A percentile compares a stretch with the other conserved stretches of the same genome.
Evolutionary conservation across 1,140 invertebrate genomes (phyloP).

Genomic region (Neodiprion lecontei): DNA sequence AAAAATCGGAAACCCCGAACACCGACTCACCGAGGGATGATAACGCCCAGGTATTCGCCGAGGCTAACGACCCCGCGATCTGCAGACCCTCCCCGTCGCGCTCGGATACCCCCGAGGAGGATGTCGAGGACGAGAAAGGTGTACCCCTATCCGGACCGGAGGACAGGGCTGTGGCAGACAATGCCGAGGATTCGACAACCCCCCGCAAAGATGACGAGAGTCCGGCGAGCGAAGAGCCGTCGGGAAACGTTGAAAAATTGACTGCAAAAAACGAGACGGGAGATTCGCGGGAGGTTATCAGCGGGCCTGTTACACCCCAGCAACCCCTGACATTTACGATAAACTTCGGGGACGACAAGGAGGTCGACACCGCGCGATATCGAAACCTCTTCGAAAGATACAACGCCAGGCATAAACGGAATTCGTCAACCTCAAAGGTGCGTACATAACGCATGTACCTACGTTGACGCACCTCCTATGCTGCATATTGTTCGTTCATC

Average conservation of each 20-base stretch:
- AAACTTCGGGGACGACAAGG: slow-evolving; percentile 71
- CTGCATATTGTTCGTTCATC: too few relatives aligned
- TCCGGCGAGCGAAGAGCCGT: background rate
- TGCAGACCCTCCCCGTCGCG: too few relatives aligned
- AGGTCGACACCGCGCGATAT: slow-evolving; percentile 66
- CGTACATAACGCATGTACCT: too few relatives aligned
- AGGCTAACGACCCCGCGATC: background rate
- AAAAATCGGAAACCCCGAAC: background rate
- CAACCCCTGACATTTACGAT: slow-evolving; percentile 69
- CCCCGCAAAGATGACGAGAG: background rate
- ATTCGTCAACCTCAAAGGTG: slow-evolving; percentile 73
- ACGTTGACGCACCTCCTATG: too few relatives aligned
- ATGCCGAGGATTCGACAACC: too few relatives aligned
- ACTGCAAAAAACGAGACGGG: background rate
- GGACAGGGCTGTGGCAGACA: too few relatives aligned
- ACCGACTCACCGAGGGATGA: background rate
- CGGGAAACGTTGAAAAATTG: background rate
- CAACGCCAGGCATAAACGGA: slow-evolving; percentile 71
- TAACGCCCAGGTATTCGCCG: too few relatives aligned
- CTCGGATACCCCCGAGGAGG: too few relatives aligned
- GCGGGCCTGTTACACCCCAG: slow-evolving; percentile 22
- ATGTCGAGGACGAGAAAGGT: too few relatives aligned
- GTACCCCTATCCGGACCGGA: too few relatives aligned
- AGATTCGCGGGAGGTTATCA: background rate
- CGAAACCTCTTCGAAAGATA: slow-evolving; percentile 75